Percentiles rank a stretch among this genome's conserved stretches.
Conservation (phyloP, 2,888 invertebrate species). For the Machimus rusticus region DNA sequence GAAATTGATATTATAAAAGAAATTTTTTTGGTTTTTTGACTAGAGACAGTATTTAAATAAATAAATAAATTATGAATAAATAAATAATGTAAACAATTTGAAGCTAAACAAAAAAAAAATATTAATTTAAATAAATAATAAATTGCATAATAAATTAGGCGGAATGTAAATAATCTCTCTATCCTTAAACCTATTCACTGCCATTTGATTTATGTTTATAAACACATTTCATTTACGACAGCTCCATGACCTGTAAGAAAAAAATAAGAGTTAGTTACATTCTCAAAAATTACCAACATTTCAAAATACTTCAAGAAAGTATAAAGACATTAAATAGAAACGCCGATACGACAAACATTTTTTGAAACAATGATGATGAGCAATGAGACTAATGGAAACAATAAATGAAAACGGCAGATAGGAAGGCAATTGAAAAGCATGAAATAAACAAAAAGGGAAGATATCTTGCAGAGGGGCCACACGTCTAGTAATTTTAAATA, state of each 20-base stretch:
- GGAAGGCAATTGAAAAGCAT: not conserved
- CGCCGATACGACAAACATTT: not conserved
- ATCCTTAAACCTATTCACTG: not conserved
- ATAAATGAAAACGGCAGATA: not conserved
- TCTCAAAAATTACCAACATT: not conserved
- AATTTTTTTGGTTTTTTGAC: not conserved
- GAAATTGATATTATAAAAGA: not conserved
- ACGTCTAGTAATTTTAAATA: not conserved
- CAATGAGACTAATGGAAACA: not conserved
- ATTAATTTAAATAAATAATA: not conserved
- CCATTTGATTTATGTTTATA: not conserved
- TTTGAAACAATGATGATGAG: not conserved
- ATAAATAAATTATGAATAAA: slow-evolving; percentile 20
- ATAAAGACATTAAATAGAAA: not conserved
- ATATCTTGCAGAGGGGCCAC: not conserved
- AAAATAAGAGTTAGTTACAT: not conserved
- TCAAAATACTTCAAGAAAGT: not conserved
- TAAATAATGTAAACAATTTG: not conserved
- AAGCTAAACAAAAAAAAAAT: not conserved
- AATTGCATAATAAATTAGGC: not conserved
- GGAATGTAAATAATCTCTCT: not conserved
- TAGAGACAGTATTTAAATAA: not conserved
- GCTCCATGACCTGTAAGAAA: not conserved
- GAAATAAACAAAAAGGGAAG: not conserved
- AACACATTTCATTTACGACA: not conserved